Base-by-base conservation (phyloP, 1,140 invertebrate species). In the Aleiodes sp. region DNA sequence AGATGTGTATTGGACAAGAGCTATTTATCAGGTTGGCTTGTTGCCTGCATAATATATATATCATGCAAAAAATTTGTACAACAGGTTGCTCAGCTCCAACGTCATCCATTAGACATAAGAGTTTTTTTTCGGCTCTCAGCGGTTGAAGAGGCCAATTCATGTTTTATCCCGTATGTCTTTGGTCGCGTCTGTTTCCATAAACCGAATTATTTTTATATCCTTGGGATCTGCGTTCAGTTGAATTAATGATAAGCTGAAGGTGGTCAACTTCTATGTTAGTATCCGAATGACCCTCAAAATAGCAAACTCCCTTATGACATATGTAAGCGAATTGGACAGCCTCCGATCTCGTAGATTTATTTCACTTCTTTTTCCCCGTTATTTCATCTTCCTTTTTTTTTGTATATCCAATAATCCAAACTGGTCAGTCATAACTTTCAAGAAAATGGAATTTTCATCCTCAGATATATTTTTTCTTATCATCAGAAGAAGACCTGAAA, bases 201-300 rank as follows among this genome's bases (percentile, higher is more conserved):
- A 82, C 74, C 78, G 78, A 82, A 83, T 83, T 83, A 83, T 83
- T 83, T 83, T 81, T 82, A 80, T 82, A 81, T 81, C 79, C 72
- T 75, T 52, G 71, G 79, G 79, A 81, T 82, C 74, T 77, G 68
- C 73, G 78, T 76, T 78, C 67, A 57, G 64, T 60, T 82, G 79
- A 80, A 83, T 83, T 81, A 82, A 78, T 82, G 80, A 83, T 83
- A 78, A 82, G 75, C 71, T 21, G 65, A 66, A 72, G 35, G 19
- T 21, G 46, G 46, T 52, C 46, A 52, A 24, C 16, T 52, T 8
- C 10, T 46, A 19, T 16, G 46, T 16, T 52, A 24, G 46, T 12
- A 8, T 7, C 19, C 19, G 46, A 52, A 8, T 52, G 46, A 52
- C 46, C 46, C 46, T 52, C 46, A 52, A 52, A 52, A 24, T 9